phyloP scores from a whole-genome alignment of 2,797 vertebrate genomes.

The Pseudochromis fuscus region DNA sequence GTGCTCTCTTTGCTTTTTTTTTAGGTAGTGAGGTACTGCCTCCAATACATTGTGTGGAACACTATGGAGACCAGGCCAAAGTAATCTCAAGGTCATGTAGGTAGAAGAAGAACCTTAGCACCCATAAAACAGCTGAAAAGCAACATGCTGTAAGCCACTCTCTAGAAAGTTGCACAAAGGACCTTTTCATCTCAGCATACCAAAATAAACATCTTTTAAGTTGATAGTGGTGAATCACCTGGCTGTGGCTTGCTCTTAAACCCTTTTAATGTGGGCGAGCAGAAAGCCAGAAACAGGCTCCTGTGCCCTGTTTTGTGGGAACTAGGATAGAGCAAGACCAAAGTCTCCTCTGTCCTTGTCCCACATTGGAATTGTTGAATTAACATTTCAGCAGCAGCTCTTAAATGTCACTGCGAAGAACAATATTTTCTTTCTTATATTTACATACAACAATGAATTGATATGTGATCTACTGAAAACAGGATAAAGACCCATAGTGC shows the following conservation, averaged over 20 bases:
- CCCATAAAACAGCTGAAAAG: slow-evolving; percentile 35
- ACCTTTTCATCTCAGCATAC: slow-evolving; percentile 37
- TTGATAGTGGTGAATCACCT: slow-evolving; percentile 40
- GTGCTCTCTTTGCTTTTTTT: slow-evolving; percentile 12
- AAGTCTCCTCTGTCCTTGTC: background rate
- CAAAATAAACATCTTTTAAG: slow-evolving; percentile 34
- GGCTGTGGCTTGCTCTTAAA: slow-evolving; percentile 1
- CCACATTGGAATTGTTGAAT: slow-evolving; percentile 6
- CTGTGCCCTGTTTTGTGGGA: slow-evolving; percentile 2
- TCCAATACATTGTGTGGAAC: slow-evolving; percentile 21
- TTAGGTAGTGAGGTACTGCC: slow-evolving; percentile 19
- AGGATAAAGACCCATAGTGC: background rate
- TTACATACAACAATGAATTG: background rate
- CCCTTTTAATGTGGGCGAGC: slow-evolving; percentile 22
- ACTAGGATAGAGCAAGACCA: background rate
- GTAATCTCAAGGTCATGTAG: slow-evolving; percentile 29
- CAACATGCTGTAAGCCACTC: slow-evolving; percentile 17
- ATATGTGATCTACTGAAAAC: background rate
- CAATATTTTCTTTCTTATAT: slow-evolving; percentile 4
- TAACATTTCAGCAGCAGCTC: background rate
- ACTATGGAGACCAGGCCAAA: slow-evolving; percentile 40
- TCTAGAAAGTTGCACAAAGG: slow-evolving; percentile 23
- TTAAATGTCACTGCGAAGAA: background rate
- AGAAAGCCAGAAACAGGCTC: slow-evolving; percentile 14
- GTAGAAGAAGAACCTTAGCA: slow-evolving; percentile 34